These are phyloP conservation scores for Chiloscyllium plagiosum DNA, from an alignment of 2,113 vertebrate species.

Conservation along the genomic window DNA sequence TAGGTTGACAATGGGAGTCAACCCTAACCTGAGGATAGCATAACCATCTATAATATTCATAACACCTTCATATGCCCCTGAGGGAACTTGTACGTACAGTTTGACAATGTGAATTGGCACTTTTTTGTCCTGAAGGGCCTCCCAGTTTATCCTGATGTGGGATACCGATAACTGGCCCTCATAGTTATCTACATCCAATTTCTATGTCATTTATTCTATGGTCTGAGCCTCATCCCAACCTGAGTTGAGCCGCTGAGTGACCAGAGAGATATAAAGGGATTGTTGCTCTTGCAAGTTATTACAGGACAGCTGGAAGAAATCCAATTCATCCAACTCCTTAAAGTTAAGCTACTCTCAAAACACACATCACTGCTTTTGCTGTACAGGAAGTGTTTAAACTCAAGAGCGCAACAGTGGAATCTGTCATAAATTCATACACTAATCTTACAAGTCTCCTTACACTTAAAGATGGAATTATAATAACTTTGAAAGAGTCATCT, in stretches of 20 bases:
- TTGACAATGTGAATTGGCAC: neutral
- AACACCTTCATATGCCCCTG: neutral
- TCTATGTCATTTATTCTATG: neutral
- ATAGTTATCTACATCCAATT: neutral
- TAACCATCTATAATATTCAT: neutral
- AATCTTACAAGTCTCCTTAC: neutral
- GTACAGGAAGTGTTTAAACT: neutral
- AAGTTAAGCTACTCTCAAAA: neutral
- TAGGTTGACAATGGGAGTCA: neutral
- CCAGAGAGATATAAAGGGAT: neutral
- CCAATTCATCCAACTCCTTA: neutral
- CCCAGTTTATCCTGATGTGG: neutral
- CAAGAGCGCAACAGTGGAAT: neutral
- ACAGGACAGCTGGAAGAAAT: neutral
- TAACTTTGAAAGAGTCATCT: neutral
- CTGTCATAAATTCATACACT: neutral
- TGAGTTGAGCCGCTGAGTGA: neutral
- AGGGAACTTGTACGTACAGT: neutral
- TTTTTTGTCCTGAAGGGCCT: neutral
- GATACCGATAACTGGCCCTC: neutral
- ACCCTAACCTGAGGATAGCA: neutral
- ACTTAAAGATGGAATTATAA: neutral
- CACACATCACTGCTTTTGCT: neutral
- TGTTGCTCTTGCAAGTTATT: neutral
- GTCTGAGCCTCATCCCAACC: neutral